Percentiles rank a stretch among this genome's conserved stretches.
These are phyloP conservation scores for Chanos chanos DNA, from an alignment of 2,797 vertebrate genomes.

Conservation along the genomic window DNA sequence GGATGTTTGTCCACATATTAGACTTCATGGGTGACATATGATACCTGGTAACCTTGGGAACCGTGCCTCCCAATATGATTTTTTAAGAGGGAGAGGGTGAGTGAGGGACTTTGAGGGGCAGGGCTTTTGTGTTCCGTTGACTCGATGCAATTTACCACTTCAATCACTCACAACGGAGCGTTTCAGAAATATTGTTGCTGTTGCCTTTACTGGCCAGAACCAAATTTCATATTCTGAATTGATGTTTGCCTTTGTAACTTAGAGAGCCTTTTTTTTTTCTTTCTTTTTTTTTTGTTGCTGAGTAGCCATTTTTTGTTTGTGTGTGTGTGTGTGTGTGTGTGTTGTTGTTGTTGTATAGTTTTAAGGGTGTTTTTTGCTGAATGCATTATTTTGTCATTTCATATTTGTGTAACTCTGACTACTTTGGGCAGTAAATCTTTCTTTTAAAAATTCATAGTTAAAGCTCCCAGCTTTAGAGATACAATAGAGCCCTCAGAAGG, in stretches of 20 bases:
- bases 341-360: conserved; percentile 9
- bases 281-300: too few species aligned
- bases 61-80: conserved; percentile 21
- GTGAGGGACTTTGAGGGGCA: not conserved
- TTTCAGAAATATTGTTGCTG: conserved; percentile 33
- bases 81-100: conserved; percentile 1
- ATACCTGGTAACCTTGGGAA: conserved; percentile 11
- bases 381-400: conserved; percentile 36
- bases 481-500: not conserved
- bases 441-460: conserved; percentile 31
- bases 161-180: conserved; percentile 37
- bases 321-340: too few species aligned
- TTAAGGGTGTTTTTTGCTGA: conserved; percentile 45
- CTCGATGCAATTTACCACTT: conserved; percentile 46
- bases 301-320: conserved; percentile 24
- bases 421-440: conserved; percentile 30
- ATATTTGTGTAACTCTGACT: conserved; percentile 38
- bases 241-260: conserved; percentile 27
- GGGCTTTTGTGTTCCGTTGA: conserved; percentile 36
- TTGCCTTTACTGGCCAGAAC: conserved; percentile 35
- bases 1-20: conserved; percentile 2
- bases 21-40: conserved; percentile 40
- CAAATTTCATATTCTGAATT: conserved; percentile 41
- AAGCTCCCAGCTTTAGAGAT: conserved; percentile 25
- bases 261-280: conserved; percentile 17